Conservation (phyloP, 1,140 invertebrate species). For the Cydia pomonella region DNA sequence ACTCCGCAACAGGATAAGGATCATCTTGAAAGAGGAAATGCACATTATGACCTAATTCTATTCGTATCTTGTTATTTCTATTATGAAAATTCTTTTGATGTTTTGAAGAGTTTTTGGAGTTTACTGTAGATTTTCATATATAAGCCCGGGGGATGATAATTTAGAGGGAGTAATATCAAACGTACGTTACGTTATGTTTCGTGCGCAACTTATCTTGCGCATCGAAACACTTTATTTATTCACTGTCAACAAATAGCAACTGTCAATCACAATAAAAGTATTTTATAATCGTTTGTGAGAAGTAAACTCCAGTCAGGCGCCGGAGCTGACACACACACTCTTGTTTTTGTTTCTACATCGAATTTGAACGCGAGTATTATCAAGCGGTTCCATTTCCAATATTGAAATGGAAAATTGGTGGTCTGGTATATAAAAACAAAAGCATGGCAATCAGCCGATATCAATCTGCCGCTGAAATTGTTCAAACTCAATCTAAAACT, state of each 20-base stretch:
- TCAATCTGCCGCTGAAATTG: conserved; percentile 21
- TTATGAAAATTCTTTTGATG: not conserved
- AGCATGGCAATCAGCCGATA: conserved; percentile 7
- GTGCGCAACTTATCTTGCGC: too few relatives aligned
- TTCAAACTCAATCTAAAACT: conserved; percentile 17
- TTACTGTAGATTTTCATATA: too few relatives aligned
- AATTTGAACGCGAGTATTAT: not conserved
- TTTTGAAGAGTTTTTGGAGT: not conserved
- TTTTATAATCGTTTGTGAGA: too few relatives aligned
- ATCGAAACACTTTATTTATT: too few relatives aligned
- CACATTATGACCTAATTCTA: conserved; percentile 2
- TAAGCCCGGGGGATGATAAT: too few relatives aligned
- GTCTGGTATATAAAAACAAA: not conserved
- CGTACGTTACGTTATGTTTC: too few relatives aligned
- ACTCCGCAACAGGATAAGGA: not conserved
- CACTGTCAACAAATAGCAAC: too few relatives aligned
- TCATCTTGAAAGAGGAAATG: not conserved
- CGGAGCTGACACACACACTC: too few relatives aligned
- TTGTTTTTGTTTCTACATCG: too few relatives aligned
- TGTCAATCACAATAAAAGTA: too few relatives aligned
- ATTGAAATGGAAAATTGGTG: conserved; percentile 13
- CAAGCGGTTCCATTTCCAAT: not conserved
- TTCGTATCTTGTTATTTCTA: not conserved
- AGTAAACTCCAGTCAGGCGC: too few relatives aligned
- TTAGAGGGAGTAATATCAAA: too few relatives aligned